A percentile compares a stretch with the other conserved stretches of the same genome.
Evolutionary conservation across 2,888 invertebrate species (phyloP).

Genomic region (Mechanitis mazaeus): DNA sequence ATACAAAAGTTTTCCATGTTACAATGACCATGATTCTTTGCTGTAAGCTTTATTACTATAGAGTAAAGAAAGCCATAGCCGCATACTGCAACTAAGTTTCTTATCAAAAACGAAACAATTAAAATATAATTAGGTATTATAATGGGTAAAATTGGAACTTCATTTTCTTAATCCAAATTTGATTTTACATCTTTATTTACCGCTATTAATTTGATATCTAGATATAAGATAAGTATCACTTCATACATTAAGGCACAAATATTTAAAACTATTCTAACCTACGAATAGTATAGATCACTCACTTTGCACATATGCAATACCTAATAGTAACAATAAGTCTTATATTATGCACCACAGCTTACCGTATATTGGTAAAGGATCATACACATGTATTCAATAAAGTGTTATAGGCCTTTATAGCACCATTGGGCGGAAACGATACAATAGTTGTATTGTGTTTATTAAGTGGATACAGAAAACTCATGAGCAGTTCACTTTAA

Average conservation of each 20-base stretch:
- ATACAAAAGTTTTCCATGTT: conserved; percentile 13
- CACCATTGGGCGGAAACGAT: conserved; percentile 30
- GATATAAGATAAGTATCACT: conserved; percentile 42
- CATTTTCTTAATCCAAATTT: conserved; percentile 30
- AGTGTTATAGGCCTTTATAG: conserved; percentile 23
- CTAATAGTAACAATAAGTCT: conserved; percentile 42
- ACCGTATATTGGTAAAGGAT: conserved; percentile 8
- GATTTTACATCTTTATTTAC: conserved; percentile 5
- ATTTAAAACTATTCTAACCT: conserved; percentile 39
- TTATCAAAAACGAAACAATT: conserved; percentile 28
- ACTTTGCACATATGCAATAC: conserved; percentile 42
- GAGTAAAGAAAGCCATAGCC: conserved; percentile 62
- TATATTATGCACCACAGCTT: conserved; percentile 48
- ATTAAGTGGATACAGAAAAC: conserved; percentile 18
- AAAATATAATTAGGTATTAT: conserved; percentile 32
- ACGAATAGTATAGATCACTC: conserved; percentile 40
- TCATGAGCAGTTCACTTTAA: conserved; percentile 9
- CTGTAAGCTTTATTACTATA: conserved; percentile 35
- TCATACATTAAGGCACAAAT: conserved; percentile 60
- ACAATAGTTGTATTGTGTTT: conserved; percentile 26
- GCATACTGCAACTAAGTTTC: conserved; percentile 48
- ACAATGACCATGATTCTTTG: conserved; percentile 58
- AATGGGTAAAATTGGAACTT: conserved; percentile 37
- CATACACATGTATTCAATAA: conserved; percentile 8
- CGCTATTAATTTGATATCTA: conserved; percentile 16